These are phyloP conservation scores for Molothrus aeneus DNA, from an alignment of 2,797 vertebrate genomes.

Conservation along the genomic window DNA sequence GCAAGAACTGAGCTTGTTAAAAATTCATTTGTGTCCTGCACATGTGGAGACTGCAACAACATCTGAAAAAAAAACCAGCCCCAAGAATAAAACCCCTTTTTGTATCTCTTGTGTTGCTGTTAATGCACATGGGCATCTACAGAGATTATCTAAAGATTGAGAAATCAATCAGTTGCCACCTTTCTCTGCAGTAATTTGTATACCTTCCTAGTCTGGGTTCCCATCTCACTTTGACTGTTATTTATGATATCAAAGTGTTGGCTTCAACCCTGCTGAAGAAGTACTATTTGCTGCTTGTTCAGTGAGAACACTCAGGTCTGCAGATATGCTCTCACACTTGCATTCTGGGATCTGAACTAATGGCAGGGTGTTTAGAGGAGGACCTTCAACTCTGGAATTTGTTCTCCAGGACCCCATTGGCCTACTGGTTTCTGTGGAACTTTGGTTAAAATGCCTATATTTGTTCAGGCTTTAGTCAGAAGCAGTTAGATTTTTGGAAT, in stretches of 20 bases:
- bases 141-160: not conserved
- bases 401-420: accelerated
- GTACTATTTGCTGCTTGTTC: not conserved
- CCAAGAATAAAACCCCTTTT: not conserved
- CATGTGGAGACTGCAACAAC: not conserved
- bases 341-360: not conserved
- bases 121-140: not conserved
- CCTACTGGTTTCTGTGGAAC: not conserved
- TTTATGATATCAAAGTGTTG: not conserved
- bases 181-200: not conserved
- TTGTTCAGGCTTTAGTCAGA: not conserved
- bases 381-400: not conserved
- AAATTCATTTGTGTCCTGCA: not conserved
- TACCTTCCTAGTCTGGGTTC: not conserved
- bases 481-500: not conserved
- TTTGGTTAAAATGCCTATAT: not conserved
- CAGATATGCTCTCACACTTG: not conserved
- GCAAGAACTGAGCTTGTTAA: not conserved
- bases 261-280: not conserved
- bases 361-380: not conserved
- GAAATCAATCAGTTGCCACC: not conserved
- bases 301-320: not conserved
- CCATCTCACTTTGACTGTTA: not conserved
- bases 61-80: not conserved
- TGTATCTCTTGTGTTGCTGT: not conserved